phyloP scores from a whole-genome alignment of 2,888 invertebrate genomes.

The Trichopoda pennipes region DNA sequence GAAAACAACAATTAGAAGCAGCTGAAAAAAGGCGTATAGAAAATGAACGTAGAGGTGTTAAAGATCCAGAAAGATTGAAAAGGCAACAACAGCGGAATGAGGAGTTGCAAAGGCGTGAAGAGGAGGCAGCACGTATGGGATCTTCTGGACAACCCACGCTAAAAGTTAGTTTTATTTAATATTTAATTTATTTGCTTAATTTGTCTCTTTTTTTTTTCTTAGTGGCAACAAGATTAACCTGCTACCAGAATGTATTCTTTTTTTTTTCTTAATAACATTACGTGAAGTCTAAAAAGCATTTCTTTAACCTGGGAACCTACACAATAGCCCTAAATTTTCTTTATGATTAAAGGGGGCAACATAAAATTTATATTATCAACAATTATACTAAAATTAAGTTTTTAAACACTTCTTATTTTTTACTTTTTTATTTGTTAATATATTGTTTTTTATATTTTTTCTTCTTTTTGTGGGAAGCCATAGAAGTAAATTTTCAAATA shows the following conservation, averaged over 20 bases:
- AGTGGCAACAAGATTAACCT: slow-evolving; percentile 77
- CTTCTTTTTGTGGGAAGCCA: slow-evolving; percentile 43
- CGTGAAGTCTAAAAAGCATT: slow-evolving; percentile 28
- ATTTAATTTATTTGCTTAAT: neutral
- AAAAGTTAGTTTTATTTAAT: slow-evolving; percentile 66
- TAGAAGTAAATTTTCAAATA: slow-evolving; percentile 32
- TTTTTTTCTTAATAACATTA: neutral
- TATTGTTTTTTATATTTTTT: slow-evolving; percentile 2
- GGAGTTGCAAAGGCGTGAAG: slow-evolving; percentile 83
- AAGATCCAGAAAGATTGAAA: slow-evolving; percentile 84
- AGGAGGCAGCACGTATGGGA: slow-evolving; percentile 79
- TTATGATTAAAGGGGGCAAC: slow-evolving; percentile 43
- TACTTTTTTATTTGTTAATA: slow-evolving; percentile 16
- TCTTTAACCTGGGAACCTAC: neutral
- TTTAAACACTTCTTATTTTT: neutral
- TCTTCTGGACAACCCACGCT: slow-evolving; percentile 70
- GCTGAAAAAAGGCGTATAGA: slow-evolving; percentile 85
- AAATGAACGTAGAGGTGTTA: slow-evolving; percentile 84
- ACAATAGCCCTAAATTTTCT: neutral
- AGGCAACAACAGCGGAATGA: slow-evolving; percentile 83
- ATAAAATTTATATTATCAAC: slow-evolving; percentile 28
- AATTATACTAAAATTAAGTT: slow-evolving; percentile 14
- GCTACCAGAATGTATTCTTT: slow-evolving; percentile 27
- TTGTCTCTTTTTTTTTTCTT: slow-evolving; percentile 60
- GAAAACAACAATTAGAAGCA: slow-evolving; percentile 85